These are phyloP conservation scores for Stegostoma tigrinum DNA, from an alignment of 2,113 vertebrate genomes.

Conservation along the genomic window DNA sequence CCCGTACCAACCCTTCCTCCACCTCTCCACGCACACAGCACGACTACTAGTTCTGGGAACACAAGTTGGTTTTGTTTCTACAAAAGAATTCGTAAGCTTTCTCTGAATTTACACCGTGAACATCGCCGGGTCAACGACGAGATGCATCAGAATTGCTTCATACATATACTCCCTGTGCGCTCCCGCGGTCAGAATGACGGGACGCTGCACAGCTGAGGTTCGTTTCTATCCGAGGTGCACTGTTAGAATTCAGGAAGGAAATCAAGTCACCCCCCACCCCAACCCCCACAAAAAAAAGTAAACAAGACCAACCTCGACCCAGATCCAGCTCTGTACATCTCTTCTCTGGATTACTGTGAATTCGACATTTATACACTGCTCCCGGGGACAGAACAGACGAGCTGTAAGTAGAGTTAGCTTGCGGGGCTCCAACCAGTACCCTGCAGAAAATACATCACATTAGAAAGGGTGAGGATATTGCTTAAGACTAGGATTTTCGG, in stretches of 20 bases:
- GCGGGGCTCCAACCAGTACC: conserved; percentile 90
- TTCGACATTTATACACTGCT: conserved; percentile 85
- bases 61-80: not conserved
- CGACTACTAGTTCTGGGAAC: not conserved
- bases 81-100: not conserved
- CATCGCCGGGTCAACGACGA: too few relatives aligned
- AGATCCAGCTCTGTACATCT: conserved; percentile 96
- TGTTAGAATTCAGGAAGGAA: not conserved
- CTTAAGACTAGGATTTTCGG: not conserved
- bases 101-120: not conserved
- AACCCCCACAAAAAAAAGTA: not conserved
- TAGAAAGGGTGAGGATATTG: not conserved
- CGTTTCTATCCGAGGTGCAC: not conserved
- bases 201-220: not conserved
- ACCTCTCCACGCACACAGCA: not conserved
- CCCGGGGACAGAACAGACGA: conserved; percentile 78
- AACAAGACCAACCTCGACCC: conserved; percentile 76
- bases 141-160: not conserved
- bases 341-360: conserved; percentile 88
- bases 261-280: not conserved
- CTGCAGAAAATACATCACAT: conserved; percentile 53
- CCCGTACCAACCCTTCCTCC: not conserved
- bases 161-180: not conserved
- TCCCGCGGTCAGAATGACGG: not conserved
- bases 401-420: conserved; percentile 85